These are phyloP conservation scores for Caenorhabditis imperialis DNA, from an alignment of 2,888 invertebrate species.

Conservation along the genomic window DNA sequence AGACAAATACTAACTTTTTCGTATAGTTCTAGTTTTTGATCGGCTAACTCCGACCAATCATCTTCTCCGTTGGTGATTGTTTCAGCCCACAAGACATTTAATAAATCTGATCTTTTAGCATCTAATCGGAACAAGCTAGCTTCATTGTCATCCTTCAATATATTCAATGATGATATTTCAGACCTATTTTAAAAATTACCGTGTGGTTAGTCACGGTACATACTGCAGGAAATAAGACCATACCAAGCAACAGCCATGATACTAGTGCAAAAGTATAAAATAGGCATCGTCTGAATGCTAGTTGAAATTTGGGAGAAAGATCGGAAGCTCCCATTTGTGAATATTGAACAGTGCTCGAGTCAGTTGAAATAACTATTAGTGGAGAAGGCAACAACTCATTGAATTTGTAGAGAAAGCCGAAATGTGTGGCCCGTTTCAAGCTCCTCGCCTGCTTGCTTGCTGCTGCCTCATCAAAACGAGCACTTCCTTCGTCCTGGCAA, in stretches of 20 bases:
- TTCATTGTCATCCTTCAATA: conserved; percentile 45
- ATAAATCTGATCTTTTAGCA: conserved; percentile 71
- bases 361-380: conserved; percentile 4
- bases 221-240: conserved; percentile 61
- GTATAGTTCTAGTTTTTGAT: conserved; percentile 75
- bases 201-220: conserved; percentile 25
- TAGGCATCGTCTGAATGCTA: conserved; percentile 70
- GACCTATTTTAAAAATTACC: no score
- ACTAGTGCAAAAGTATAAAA: conserved; percentile 69
- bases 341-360: background rate
- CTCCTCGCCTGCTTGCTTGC: background rate
- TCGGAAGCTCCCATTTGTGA: conserved; percentile 42
- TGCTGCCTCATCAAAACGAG: conserved; percentile 21
- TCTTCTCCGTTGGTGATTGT: conserved; percentile 73
- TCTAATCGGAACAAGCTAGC: conserved; percentile 64
- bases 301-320: conserved; percentile 70
- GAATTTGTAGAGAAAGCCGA: conserved; percentile 11
- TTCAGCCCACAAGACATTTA: conserved; percentile 76
- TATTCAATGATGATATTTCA: no score
- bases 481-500: no score
- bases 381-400: conserved; percentile 12
- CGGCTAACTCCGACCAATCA: conserved; percentile 74
- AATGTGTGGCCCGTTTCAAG: conserved; percentile 14
- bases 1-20: conserved; percentile 49
- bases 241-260: conserved; percentile 68